These are phyloP conservation scores for Cololabis saira DNA, from an alignment of 2,113 vertebrate genomes.

Conservation along the genomic window DNA sequence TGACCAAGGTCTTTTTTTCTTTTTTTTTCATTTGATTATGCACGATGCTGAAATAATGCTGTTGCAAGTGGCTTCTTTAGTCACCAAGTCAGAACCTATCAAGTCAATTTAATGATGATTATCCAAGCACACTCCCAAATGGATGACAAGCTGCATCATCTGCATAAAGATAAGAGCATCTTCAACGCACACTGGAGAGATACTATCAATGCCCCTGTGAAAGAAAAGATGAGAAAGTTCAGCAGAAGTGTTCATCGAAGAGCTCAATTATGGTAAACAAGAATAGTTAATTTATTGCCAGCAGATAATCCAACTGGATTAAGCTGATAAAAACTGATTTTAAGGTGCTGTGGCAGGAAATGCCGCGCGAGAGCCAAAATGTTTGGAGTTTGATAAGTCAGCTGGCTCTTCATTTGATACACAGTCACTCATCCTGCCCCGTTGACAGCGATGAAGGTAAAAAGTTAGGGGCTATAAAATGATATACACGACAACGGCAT, in stretches of 20 bases:
- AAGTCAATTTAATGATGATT: constrained; percentile 69
- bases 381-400: constrained; percentile 55
- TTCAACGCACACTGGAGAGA: constrained; percentile 67
- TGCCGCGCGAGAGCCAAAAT: constrained; percentile 30
- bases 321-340: constrained; percentile 73
- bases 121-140: constrained; percentile 56
- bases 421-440: constrained; percentile 71
- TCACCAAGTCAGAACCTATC: constrained; percentile 56
- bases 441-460: constrained; percentile 76
- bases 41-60: constrained; percentile 33
- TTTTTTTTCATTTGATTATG: neutral
- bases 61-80: constrained; percentile 49
- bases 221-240: constrained; percentile 72
- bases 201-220: constrained; percentile 71
- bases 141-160: constrained; percentile 73
- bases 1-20: neutral
- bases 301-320: constrained; percentile 77
- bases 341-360: constrained; percentile 60
- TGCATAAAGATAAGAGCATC: constrained; percentile 74
- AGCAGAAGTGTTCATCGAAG: constrained; percentile 67
- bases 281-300: constrained; percentile 77
- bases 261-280: constrained; percentile 78
- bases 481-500: constrained; percentile 82
- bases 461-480: constrained; percentile 79
- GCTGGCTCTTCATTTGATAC: constrained; percentile 67